Evolutionary conservation across 2,113 vertebrate species (phyloP), one percentile per base, ranked within the genome.

Genomic region (Burhinus bistriatus): DNA sequence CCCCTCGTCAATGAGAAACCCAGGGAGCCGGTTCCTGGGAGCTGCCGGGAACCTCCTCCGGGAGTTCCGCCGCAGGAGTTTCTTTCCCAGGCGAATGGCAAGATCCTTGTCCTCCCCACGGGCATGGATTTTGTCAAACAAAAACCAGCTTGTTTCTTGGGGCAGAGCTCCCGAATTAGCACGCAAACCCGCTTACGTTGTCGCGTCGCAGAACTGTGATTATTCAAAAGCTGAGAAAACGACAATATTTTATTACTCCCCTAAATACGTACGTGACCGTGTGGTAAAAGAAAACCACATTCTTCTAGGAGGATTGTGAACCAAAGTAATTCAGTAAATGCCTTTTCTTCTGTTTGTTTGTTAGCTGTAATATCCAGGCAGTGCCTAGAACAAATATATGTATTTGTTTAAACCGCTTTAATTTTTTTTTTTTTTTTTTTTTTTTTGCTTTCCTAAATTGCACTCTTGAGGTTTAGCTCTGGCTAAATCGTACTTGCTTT

Each of bases 101-200:
- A 55, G 86, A 36, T 52, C 90, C 57, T 4, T 6, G 44, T 76
- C 54, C 55, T 86, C 79, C 82, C 89, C 85, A 71, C 62, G 86
- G 90, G 89, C 94, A 65, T 52, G 71, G 91, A 29, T 90, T 85
- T 80, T 83, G 9, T 80, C 79, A n/a, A 69, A 89, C 93, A 92
- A 86, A 95, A 61, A 3, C 40, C 42, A 9, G 71, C 36, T 88
- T 70, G 88, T 88, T 90, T 65, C 85, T 59, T 15, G 87, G 85
- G 69, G 15, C 73, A 89, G 84, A 81, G 80, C 22, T 87, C 82
- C 66, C 49, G 49, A 40, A 18, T 27, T 12, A 52, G 88, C 95
- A 61, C 85, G 76, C 83, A 7, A n/a, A 17, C 75, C 54, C 47
- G 26, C 49, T 59, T 40, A 16, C 34, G 40, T 18, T 68, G 66